Conservation (phyloP, 2,797 vertebrate genomes). For the Neosilurus hyrtlii region DNA sequence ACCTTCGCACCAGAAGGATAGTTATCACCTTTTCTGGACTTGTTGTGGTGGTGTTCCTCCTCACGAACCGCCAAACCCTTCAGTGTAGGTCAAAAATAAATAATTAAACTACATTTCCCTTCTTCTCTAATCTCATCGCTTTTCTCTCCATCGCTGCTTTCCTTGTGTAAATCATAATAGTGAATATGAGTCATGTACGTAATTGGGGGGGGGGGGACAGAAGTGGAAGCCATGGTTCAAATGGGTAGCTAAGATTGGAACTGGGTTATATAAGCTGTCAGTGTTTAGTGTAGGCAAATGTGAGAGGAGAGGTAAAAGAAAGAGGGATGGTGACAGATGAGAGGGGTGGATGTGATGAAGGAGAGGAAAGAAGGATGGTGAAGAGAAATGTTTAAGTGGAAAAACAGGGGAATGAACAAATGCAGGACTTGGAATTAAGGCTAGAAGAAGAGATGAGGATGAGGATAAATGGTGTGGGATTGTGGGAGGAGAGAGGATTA, state of each 20-base stretch:
- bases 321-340: constrained; percentile 49
- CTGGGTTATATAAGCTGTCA: constrained; percentile 73
- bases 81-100: constrained; percentile 71
- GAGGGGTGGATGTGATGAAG: constrained; percentile 38
- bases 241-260: constrained; percentile 70
- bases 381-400: constrained; percentile 17
- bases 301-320: constrained; percentile 51
- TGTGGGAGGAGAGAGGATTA: constrained; percentile 39
- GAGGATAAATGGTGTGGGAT: constrained; percentile 47
- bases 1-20: constrained; percentile 41
- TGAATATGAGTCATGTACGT: constrained; percentile 74
- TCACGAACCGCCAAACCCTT: constrained; percentile 48
- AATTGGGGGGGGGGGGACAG: constrained; percentile 60
- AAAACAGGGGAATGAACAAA: neutral
- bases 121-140: constrained; percentile 56
- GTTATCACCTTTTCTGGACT: constrained; percentile 40
- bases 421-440: neutral
- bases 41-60: constrained; percentile 58
- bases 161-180: constrained; percentile 70
- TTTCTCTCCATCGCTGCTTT: constrained; percentile 61
- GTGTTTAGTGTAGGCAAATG: constrained; percentile 68
- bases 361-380: constrained; percentile 34
- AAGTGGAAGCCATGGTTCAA: constrained; percentile 65
- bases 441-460: neutral
- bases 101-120: constrained; percentile 75